Conservation (phyloP, 2,113 vertebrate species). For the Hippopotamus amphibius region DNA sequence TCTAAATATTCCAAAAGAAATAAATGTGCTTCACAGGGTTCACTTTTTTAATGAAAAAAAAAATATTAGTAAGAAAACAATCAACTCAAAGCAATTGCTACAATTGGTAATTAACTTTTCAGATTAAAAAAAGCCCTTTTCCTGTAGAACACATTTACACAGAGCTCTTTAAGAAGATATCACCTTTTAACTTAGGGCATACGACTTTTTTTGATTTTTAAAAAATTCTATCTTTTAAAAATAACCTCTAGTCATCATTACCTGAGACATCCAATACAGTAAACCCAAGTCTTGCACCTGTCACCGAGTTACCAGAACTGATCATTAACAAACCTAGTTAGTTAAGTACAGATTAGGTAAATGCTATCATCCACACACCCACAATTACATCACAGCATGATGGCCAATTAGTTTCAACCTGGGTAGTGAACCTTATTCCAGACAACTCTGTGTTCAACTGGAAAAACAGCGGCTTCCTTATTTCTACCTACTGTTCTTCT, state of each 20-base stretch:
- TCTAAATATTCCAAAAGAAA: conserved; percentile 57
- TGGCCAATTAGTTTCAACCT: conserved; percentile 70
- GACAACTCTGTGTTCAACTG: background rate
- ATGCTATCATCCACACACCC: conserved; percentile 9
- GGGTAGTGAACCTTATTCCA: conserved; percentile 38
- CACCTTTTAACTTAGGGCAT: background rate
- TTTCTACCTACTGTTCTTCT: conserved; percentile 40
- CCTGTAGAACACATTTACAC: background rate
- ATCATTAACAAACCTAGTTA: conserved; percentile 60
- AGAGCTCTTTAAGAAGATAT: background rate
- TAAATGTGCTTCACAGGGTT: conserved; percentile 7
- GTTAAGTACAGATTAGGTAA: conserved; percentile 59
- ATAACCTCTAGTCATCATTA: conserved; percentile 24
- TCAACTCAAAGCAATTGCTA: conserved; percentile 50
- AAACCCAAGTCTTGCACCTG: conserved; percentile 29
- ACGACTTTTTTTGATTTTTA: background rate
- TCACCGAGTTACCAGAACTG: conserved; percentile 1
- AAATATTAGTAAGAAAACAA: conserved; percentile 38
- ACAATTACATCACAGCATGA: conserved; percentile 68
- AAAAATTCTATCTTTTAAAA: background rate
- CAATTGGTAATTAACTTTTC: conserved; percentile 51
- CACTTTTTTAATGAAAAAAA: conserved; percentile 66
- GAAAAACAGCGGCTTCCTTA: conserved; percentile 67
- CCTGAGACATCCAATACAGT: background rate
- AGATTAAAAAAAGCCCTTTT: conserved; percentile 7